These are phyloP conservation scores for Grus americana DNA, from an alignment of 2,113 vertebrate genomes.

Conservation along the genomic window DNA sequence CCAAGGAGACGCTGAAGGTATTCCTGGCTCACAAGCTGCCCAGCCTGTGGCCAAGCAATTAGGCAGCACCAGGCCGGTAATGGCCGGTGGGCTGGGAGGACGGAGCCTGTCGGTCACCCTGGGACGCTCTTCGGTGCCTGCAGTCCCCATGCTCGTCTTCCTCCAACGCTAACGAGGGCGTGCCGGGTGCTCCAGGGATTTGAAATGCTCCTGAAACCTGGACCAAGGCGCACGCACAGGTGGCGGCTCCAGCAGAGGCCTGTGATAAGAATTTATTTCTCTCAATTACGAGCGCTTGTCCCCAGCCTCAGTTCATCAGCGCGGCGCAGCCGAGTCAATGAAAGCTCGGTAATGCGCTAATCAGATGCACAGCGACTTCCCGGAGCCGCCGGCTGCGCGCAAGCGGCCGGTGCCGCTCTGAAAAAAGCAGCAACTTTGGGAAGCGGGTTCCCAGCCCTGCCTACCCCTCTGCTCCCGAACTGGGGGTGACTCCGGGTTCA, in stretches of 20 bases:
- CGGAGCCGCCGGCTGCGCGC: constrained; percentile 42
- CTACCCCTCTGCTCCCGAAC: neutral
- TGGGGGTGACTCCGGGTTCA: accelerated
- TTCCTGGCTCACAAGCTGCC: neutral
- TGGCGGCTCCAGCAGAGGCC: constrained; percentile 58
- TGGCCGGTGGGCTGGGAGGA: accelerated
- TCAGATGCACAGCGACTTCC: constrained; percentile 83
- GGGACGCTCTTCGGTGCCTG: neutral
- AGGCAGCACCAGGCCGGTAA: accelerated
- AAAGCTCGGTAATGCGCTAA: constrained; percentile 85
- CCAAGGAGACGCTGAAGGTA: accelerated
- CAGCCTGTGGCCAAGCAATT: neutral
- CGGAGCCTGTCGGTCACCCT: neutral
- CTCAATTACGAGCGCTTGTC: constrained; percentile 90
- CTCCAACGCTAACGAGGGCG: neutral
- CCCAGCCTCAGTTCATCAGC: constrained; percentile 91
- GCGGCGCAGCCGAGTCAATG: constrained; percentile 85
- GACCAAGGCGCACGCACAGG: neutral
- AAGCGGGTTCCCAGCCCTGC: neutral
- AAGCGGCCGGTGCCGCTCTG: neutral
- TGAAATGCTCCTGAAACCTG: neutral
- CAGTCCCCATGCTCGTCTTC: neutral
- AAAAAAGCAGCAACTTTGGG: neutral
- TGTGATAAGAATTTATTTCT: constrained; percentile 92
- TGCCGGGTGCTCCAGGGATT: neutral